A percentile compares a stretch with the other conserved stretches of the same genome.
Conservation (phyloP, 2,113 vertebrate genomes). For the Campylomormyrus numenius region DNA sequence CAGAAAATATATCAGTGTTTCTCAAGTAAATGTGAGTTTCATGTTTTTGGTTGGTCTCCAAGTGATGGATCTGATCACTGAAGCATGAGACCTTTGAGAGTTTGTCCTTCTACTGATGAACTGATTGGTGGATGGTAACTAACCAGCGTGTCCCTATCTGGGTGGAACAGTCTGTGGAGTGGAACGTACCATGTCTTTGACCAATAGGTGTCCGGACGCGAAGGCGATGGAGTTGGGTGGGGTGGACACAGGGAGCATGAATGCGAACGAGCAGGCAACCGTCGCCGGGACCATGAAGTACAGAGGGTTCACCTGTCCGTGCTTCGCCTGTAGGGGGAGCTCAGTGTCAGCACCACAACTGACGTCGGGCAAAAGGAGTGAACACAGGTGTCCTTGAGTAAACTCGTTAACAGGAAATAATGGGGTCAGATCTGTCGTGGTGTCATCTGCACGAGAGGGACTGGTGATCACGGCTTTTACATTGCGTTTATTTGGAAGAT, state of each 20-base stretch:
- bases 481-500: neutral
- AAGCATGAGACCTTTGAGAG: neutral
- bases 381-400: neutral
- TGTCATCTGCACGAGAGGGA: neutral
- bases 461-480: neutral
- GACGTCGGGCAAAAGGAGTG: neutral
- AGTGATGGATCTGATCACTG: neutral
- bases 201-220: slow-evolving; percentile 85
- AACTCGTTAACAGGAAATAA: neutral
- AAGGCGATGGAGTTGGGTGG: slow-evolving; percentile 98
- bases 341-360: neutral
- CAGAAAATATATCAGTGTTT: neutral
- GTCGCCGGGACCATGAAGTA: slow-evolving; percentile 94
- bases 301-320: slow-evolving; percentile 77
- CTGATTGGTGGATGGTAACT: neutral
- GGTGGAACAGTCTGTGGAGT: no score
- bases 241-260: slow-evolving; percentile 94
- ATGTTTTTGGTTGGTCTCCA: neutral
- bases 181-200: slow-evolving; percentile 88
- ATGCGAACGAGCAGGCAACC: slow-evolving; percentile 81
- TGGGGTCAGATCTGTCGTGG: neutral
- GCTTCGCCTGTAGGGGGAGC: slow-evolving; percentile 66
- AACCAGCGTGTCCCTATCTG: no score
- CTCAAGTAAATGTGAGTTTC: neutral
- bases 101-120: neutral